These are phyloP conservation scores for Hemicordylus capensis DNA, from an alignment of 2,113 vertebrate species.

Conservation along the genomic window DNA sequence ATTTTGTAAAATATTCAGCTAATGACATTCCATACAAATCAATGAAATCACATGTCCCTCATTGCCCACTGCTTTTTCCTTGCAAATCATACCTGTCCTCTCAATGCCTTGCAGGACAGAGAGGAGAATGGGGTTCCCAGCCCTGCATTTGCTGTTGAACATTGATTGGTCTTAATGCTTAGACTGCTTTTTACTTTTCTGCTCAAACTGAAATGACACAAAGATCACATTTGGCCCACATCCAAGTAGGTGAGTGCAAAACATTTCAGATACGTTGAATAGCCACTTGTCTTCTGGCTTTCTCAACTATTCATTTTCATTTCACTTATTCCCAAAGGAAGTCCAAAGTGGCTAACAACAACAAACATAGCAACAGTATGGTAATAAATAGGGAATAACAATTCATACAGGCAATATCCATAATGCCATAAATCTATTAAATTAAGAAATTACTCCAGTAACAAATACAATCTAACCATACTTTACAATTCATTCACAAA, in stretches of 20 bases:
- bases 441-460: no score
- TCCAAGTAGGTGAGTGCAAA: neutral
- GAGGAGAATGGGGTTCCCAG: neutral
- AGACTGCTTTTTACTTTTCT: slow-evolving; percentile 30
- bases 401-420: no score
- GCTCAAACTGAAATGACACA: neutral
- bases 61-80: neutral
- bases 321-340: no score
- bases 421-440: no score
- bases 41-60: neutral
- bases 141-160: neutral
- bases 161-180: neutral
- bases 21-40: neutral
- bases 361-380: no score
- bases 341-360: no score
- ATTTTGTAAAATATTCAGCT: no score
- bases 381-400: no score
- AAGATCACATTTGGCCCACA: slow-evolving; percentile 29
- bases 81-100: neutral
- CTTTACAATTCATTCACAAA: no score
- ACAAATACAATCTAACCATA: no score
- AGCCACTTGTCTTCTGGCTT: no score
- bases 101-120: neutral
- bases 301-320: no score
- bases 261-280: neutral